Base-by-base conservation (phyloP, 2,888 invertebrate species). In the Cenopis cana region DNA sequence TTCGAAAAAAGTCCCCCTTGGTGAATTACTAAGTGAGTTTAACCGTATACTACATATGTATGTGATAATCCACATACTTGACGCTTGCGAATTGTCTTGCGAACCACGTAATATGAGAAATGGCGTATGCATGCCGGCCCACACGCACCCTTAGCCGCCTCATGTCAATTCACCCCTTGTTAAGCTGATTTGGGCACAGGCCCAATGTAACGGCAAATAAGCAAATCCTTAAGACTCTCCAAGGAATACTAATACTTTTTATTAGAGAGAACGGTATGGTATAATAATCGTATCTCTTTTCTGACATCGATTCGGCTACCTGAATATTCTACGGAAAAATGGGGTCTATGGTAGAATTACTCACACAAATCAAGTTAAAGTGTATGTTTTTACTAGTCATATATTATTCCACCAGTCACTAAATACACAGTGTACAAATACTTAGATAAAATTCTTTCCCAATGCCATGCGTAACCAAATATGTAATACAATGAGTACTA, bases 61-160 rank as follows among this genome's bases (percentile, higher is more conserved):
- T n/a, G n/a, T n/a, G n/a, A n/a, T n/a, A n/a, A 46, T n/a, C 41
- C 41, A 46, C n/a, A 2, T 24, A 49, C 61, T 29, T 33, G 33
- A 49, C 18, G 17, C 46, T 29, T 24, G 5, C 6, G 36, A 41
- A 56, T 69, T 62, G 55, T 46, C 36, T 56, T 55, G 24, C 38
- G 10, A 46, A 20, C 49, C 62, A 56, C 69, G 62, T 62, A 56
- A 24, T 50, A 62, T 49, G 69, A 62, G 36, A 56, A 62, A 69
- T 62, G 56, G 55, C 18, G 18, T 36, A 36, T 50, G 50, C 50
- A 62, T 62, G 62, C 17, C 18, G 20, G 36, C 29, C 18, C 62
- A 62, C 12, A 61, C 62, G 62, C 50, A 50, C 33, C n/a, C 38
- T 59, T 17, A 49, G 33, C n/a, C 18, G 33, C n/a, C 18, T 29